Conservation (phyloP, 2,888 invertebrate species). For the Noctua comes region DNA sequence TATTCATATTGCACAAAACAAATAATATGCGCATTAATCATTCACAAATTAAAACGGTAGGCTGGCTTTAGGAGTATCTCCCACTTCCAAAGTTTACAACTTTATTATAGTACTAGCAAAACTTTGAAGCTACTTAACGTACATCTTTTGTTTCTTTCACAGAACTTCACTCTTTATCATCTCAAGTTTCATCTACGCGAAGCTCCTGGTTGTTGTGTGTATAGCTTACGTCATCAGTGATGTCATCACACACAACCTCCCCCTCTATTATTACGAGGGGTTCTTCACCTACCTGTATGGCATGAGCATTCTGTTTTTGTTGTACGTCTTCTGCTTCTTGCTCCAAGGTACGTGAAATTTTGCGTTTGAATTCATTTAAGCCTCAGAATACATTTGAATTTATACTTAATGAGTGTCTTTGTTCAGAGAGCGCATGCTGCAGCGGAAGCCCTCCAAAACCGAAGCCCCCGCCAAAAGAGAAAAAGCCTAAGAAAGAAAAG, state of each 20-base stretch:
- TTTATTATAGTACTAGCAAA: constrained; percentile 9
- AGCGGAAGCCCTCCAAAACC: constrained; percentile 93
- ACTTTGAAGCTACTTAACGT: constrained; percentile 9
- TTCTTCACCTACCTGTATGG: constrained; percentile 98
- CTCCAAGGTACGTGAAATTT: constrained; percentile 92
- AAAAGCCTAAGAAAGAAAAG: constrained; percentile 93
- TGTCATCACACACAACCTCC: constrained; percentile 97
- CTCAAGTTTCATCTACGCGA: constrained; percentile 98
- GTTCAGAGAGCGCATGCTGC: constrained; percentile 95
- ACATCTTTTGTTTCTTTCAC: constrained; percentile 83
- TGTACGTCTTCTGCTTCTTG: constrained; percentile 98
- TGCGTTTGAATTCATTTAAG: background rate
- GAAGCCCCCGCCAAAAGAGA: constrained; percentile 92
- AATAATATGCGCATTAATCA: background rate
- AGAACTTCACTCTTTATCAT: constrained; percentile 98
- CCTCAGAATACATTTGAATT: too few relatives aligned
- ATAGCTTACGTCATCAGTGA: constrained; percentile 98
- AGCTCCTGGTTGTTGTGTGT: constrained; percentile 97
- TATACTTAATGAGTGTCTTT: constrained; percentile 6
- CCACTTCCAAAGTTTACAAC: background rate
- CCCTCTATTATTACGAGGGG: constrained; percentile 98
- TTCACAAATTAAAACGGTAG: background rate
- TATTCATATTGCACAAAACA: background rate
- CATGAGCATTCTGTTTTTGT: constrained; percentile 97
- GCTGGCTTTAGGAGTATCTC: background rate